Evolutionary conservation across 2,888 invertebrate species (phyloP).

Genomic region (Acleris holmiana): DNA sequence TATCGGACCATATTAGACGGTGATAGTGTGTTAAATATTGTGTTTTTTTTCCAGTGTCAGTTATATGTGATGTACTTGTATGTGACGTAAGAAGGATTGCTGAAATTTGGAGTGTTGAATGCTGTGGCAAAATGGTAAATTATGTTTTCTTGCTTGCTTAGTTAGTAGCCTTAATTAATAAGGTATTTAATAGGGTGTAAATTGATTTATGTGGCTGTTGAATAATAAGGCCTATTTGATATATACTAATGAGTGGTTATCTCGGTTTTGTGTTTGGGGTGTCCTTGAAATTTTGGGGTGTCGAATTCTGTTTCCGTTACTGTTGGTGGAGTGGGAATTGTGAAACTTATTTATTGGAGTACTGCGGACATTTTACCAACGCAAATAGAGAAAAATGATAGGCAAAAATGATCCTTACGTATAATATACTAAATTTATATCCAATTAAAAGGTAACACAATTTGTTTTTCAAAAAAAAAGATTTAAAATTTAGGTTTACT

Average conservation of each 20-base stretch:
- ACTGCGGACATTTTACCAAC: slow-evolving; percentile 1
- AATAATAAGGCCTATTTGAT: slow-evolving; percentile 20
- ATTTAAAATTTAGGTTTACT: too few relatives aligned
- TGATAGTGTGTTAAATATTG: slow-evolving; percentile 66
- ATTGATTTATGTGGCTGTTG: slow-evolving; percentile 33
- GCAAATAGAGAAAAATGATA: too few relatives aligned
- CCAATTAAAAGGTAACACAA: too few relatives aligned
- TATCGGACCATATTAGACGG: slow-evolving; percentile 55
- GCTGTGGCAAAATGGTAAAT: slow-evolving; percentile 78
- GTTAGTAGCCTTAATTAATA: slow-evolving; percentile 50
- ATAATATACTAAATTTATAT: too few relatives aligned
- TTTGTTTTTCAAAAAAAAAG: too few relatives aligned
- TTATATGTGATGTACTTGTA: slow-evolving; percentile 56
- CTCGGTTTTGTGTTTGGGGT: slow-evolving; percentile 28
- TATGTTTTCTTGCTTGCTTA: slow-evolving; percentile 54
- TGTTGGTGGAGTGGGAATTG: neutral
- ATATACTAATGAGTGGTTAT: slow-evolving; percentile 37
- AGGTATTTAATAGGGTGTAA: slow-evolving; percentile 35
- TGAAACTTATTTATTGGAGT: neutral
- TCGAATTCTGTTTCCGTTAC: neutral
- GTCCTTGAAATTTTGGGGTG: slow-evolving; percentile 45
- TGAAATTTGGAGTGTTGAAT: slow-evolving; percentile 55
- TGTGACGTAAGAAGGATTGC: slow-evolving; percentile 66
- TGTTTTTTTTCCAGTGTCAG: slow-evolving; percentile 47
- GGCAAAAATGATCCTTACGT: too few relatives aligned